Conservation (phyloP, 2,113 vertebrate genomes). For the Notarius quadriscutis region DNA sequence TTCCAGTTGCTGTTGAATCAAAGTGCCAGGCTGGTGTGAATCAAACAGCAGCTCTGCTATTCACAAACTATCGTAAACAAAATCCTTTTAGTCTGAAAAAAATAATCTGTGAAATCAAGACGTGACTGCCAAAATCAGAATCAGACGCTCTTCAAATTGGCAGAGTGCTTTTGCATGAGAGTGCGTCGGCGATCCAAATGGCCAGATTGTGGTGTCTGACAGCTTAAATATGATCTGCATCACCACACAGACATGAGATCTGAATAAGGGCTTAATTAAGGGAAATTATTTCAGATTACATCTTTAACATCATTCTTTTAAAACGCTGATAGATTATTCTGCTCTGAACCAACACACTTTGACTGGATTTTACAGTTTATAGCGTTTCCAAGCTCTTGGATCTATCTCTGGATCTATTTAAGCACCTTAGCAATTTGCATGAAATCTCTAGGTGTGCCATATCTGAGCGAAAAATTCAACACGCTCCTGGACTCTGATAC, state of each 20-base stretch:
- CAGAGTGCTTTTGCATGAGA: not conserved
- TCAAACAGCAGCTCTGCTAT: not conserved
- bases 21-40: slow-evolving; percentile 4
- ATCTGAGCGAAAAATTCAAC: not conserved
- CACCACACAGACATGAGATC: slow-evolving; percentile 1
- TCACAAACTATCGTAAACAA: slow-evolving; percentile 42
- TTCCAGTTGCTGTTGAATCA: not conserved
- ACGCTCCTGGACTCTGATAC: too few relatives aligned
- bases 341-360: not conserved
- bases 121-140: slow-evolving; percentile 28
- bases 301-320: not conserved
- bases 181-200: slow-evolving; percentile 15
- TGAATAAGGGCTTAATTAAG: not conserved
- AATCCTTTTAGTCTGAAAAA: slow-evolving; percentile 26
- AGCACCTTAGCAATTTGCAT: not conserved
- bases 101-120: not conserved
- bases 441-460: not conserved
- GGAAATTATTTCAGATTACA: not conserved
- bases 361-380: not conserved
- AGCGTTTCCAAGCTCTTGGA: not conserved
- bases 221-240: slow-evolving; percentile 5
- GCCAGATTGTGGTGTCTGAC: slow-evolving; percentile 50
- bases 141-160: slow-evolving; percentile 17
- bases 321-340: not conserved
- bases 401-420: not conserved